phyloP scores from a whole-genome alignment of 2,113 vertebrate species.

The Heterotis niloticus region DNA sequence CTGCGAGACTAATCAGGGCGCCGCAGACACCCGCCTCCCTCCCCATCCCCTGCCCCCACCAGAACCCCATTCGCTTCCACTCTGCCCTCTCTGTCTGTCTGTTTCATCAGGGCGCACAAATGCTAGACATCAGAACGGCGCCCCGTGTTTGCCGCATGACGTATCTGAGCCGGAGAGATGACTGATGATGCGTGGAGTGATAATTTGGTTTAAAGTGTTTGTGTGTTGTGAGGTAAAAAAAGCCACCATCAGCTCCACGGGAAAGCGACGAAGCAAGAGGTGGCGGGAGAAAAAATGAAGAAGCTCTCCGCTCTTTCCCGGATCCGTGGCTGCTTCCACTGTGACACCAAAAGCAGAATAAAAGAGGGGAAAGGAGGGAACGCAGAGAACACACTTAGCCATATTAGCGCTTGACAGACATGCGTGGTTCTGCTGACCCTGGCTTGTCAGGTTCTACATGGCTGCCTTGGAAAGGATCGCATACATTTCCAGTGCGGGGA shows the following conservation, averaged over 20 bases:
- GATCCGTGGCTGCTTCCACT: background rate
- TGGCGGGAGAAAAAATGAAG: background rate
- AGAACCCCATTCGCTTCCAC: background rate
- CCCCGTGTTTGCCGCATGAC: constrained; percentile 5
- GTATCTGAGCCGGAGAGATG: background rate
- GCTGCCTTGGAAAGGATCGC: background rate
- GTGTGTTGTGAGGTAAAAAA: constrained; percentile 5
- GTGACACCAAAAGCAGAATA: background rate
- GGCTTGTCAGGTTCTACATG: constrained; percentile 9
- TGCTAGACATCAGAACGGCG: constrained; percentile 48
- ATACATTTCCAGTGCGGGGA: background rate
- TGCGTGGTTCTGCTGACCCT: background rate
- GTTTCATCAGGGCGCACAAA: constrained; percentile 51
- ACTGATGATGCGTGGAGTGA: constrained; percentile 10
- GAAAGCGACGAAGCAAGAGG: background rate
- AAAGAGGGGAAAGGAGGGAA: background rate
- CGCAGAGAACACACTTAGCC: background rate
- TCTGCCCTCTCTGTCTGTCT: constrained; percentile 19
- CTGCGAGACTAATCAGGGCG: constrained; percentile 60
- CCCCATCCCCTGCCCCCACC: background rate
- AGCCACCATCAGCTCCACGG: background rate
- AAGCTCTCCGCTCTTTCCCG: background rate
- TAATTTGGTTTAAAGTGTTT: constrained; percentile 25
- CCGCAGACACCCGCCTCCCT: background rate
- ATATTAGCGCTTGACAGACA: constrained; percentile 1